These are phyloP conservation scores for Pontoporia blainvillei DNA, from an alignment of 2,113 vertebrate genomes.

Conservation along the genomic window DNA sequence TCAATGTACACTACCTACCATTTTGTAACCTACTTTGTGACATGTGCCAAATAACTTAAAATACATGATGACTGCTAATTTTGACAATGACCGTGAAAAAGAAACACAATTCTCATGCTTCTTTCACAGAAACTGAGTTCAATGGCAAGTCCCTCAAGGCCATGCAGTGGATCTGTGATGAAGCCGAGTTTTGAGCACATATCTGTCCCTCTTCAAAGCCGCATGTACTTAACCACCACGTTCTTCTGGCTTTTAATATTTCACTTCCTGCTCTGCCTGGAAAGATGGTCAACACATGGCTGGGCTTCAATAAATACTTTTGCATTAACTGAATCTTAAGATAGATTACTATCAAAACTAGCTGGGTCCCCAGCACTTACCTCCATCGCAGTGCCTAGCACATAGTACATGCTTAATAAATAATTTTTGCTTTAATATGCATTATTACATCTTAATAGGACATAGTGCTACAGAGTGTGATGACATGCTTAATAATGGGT, in stretches of 20 bases:
- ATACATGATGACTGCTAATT: neutral
- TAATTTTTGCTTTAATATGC: neutral
- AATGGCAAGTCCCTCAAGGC: neutral
- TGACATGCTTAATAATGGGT: neutral
- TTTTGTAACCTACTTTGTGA: neutral
- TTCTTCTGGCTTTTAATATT: neutral
- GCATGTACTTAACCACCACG: neutral
- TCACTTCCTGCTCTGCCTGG: neutral
- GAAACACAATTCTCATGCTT: neutral
- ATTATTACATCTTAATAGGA: neutral
- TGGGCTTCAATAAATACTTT: neutral
- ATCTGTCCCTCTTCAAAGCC: neutral
- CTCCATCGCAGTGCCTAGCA: neutral
- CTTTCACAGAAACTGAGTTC: neutral
- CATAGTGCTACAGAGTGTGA: neutral
- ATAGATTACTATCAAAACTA: neutral
- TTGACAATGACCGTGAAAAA: neutral
- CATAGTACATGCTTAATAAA: neutral
- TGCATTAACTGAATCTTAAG: neutral
- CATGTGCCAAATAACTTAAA: neutral
- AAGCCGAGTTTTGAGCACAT: neutral
- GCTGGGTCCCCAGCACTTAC: neutral
- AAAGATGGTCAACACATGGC: neutral
- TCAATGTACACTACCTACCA: neutral
- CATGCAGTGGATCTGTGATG: neutral